phyloP scores from a whole-genome alignment of 2,113 vertebrate species.

The Recurvirostra avosetta region DNA sequence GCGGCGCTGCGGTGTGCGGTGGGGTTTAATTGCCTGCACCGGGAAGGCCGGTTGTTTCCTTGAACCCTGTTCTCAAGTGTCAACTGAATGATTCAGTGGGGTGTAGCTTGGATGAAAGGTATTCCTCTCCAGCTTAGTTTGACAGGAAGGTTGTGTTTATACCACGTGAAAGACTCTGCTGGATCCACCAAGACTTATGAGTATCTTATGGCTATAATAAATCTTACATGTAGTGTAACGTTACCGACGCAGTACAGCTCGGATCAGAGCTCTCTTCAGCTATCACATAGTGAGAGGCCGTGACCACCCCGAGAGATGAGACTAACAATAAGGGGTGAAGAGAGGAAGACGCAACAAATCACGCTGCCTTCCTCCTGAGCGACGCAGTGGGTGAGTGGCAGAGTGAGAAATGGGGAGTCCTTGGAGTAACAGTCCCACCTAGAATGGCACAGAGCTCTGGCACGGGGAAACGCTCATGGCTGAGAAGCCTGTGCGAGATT shows the following conservation, averaged over 20 bases:
- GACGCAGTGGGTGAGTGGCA: neutral
- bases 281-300: rapidly evolving
- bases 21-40: neutral
- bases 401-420: neutral
- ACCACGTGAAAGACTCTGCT: neutral
- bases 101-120: neutral
- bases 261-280: neutral
- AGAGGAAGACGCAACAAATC: neutral
- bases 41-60: neutral
- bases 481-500: rapidly evolving
- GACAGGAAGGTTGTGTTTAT: neutral
- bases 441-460: neutral
- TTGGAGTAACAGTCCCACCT: neutral
- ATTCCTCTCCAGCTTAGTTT: neutral
- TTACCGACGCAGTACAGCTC: neutral
- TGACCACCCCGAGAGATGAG: neutral
- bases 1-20: no score
- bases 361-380: neutral
- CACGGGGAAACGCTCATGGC: neutral
- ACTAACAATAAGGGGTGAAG: neutral
- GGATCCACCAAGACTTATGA: neutral
- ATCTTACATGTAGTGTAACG: neutral
- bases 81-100: neutral
- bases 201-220: neutral
- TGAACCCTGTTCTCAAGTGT: neutral